Percentiles rank a stretch among this genome's conserved stretches.
Conservation (phyloP, 2,113 vertebrate genomes). For the Gallinago jamesoni region DNA sequence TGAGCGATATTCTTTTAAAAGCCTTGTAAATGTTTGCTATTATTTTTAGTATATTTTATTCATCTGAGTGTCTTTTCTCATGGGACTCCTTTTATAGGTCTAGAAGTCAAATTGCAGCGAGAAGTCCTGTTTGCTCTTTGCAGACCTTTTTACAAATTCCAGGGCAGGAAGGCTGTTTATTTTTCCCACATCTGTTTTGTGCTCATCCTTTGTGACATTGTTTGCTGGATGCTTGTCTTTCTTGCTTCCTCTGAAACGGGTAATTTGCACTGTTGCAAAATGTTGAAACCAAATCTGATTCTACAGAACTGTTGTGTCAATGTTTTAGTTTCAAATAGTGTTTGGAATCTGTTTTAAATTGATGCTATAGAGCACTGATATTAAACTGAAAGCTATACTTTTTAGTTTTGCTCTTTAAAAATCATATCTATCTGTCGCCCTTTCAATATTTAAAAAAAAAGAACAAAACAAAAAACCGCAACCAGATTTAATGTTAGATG, state of each 20-base stretch:
- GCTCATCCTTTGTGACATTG: constrained; percentile 85
- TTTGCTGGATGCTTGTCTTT: constrained; percentile 82
- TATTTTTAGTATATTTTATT: constrained; percentile 40
- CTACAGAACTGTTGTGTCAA: constrained; percentile 35
- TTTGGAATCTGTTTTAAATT: not conserved
- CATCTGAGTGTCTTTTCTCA: constrained; percentile 51
- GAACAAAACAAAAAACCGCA: not conserved
- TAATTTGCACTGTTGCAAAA: constrained; percentile 76
- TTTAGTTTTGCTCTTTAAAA: not conserved
- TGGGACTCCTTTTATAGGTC: constrained; percentile 69
- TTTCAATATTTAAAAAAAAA: not conserved
- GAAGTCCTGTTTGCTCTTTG: constrained; percentile 77
- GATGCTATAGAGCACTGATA: not conserved
- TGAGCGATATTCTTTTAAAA: not conserved
- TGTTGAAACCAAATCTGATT: constrained; percentile 63
- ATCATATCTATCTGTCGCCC: not conserved
- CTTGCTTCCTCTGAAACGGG: constrained; percentile 63
- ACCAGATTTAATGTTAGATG: not conserved
- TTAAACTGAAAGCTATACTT: not conserved
- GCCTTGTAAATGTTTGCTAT: not conserved
- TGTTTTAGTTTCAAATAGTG: constrained; percentile 34
- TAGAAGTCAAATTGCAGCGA: constrained; percentile 71
- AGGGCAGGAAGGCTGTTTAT: constrained; percentile 92
- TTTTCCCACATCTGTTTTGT: constrained; percentile 99
- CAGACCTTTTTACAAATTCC: constrained; percentile 88